phyloP scores from a whole-genome alignment of 2,888 invertebrate genomes.

The Caenorhabditis sp. region DNA sequence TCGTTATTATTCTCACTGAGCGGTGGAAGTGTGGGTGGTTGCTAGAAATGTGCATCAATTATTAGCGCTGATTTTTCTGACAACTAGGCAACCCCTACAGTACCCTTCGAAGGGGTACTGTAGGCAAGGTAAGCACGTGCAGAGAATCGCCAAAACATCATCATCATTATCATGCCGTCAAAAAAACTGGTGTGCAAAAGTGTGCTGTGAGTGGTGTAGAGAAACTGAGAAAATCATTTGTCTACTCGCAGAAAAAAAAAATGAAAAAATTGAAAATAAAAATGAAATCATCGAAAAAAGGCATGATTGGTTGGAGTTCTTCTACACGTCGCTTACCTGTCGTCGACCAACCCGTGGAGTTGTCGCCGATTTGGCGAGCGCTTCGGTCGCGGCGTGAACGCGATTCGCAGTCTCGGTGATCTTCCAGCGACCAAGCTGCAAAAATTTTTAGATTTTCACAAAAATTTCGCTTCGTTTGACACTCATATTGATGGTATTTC shows the following conservation, averaged over 20 bases:
- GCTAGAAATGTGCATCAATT: slow-evolving; percentile 5
- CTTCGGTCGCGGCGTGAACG: slow-evolving; percentile 61
- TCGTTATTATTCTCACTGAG: slow-evolving; percentile 33
- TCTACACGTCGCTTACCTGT: slow-evolving; percentile 31
- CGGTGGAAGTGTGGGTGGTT: slow-evolving; percentile 12
- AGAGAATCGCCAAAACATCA: background rate
- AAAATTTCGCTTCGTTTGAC: no score
- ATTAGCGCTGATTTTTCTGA: background rate
- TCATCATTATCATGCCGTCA: no score
- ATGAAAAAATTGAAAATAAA: background rate
- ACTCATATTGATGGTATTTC: no score
- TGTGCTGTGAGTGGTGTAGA: background rate
- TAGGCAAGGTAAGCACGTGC: slow-evolving; percentile 4
- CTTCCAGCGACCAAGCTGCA: slow-evolving; percentile 69
- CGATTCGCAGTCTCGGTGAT: slow-evolving; percentile 66
- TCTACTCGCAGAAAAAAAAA: background rate
- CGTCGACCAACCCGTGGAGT: slow-evolving; percentile 46
- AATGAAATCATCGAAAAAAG: background rate
- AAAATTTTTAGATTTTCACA: background rate
- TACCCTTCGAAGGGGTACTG: background rate
- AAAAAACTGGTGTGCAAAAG: background rate
- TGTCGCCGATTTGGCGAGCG: slow-evolving; percentile 43
- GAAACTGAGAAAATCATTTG: slow-evolving; percentile 22
- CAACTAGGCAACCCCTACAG: background rate
- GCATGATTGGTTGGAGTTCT: slow-evolving; percentile 15